phyloP scores from a whole-genome alignment of 2,888 invertebrate genomes.

The Synergus umbraculus region DNA sequence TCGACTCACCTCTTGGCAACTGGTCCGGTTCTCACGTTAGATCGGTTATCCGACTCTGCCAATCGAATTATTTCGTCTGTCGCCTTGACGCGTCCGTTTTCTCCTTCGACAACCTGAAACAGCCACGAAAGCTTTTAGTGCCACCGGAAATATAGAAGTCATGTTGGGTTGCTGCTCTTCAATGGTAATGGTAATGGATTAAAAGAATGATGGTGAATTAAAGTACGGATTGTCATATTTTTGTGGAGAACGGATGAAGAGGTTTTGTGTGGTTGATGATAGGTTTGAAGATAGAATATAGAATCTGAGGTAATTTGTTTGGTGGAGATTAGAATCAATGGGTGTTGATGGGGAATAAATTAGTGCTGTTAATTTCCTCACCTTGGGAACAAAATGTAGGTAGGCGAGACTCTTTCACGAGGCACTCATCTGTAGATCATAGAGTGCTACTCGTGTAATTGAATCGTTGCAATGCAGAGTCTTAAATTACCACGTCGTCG shows the following conservation, averaged over 20 bases:
- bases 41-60: slow-evolving; percentile 62
- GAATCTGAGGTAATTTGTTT: background rate
- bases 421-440: slow-evolving; percentile 24
- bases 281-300: background rate
- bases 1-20: slow-evolving; percentile 60
- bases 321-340: background rate
- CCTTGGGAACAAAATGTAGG: slow-evolving; percentile 7
- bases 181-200: too few species aligned
- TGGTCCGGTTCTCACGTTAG: slow-evolving; percentile 72
- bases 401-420: slow-evolving; percentile 23
- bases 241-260: background rate
- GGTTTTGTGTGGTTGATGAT: background rate
- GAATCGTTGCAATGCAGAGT: slow-evolving; percentile 63
- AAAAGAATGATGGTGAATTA: too few species aligned
- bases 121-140: too few species aligned
- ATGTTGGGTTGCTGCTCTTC: too few species aligned
- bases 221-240: background rate
- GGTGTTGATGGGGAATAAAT: slow-evolving; percentile 3
- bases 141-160: too few species aligned
- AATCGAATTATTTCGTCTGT: slow-evolving; percentile 68
- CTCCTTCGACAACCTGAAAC: background rate
- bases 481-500: slow-evolving; percentile 67
- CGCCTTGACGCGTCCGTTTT: slow-evolving; percentile 39
- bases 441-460: slow-evolving; percentile 59
- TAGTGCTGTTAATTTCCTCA: slow-evolving; percentile 10